These are phyloP conservation scores for Naja naja DNA, from an alignment of 2,113 vertebrate species.

Conservation along the genomic window DNA sequence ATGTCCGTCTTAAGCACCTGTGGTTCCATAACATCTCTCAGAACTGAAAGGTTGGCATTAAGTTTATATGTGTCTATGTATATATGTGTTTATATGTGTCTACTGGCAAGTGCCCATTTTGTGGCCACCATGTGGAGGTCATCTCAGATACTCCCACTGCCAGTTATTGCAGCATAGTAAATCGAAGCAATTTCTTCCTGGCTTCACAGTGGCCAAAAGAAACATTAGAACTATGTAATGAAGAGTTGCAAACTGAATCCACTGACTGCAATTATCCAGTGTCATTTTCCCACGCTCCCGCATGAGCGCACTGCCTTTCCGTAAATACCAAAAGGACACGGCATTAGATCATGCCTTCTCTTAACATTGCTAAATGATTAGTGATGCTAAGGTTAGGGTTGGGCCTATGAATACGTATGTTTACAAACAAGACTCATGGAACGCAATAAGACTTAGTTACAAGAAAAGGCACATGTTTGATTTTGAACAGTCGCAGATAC, in stretches of 20 bases:
- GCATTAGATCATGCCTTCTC: neutral
- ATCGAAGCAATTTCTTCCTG: neutral
- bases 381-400: too few relatives aligned
- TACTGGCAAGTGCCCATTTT: neutral
- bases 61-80: neutral
- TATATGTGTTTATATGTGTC: conserved; percentile 2
- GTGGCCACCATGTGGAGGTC: neutral
- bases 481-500: neutral
- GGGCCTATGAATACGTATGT: neutral
- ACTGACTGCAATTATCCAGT: neutral
- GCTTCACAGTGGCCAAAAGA: neutral
- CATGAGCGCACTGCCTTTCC: neutral
- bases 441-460: neutral
- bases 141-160: neutral
- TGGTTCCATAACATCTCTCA: conserved; percentile 56
- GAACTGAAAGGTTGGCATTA: conserved; percentile 69
- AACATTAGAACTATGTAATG: neutral
- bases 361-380: neutral
- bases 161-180: neutral
- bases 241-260: neutral
- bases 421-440: neutral
- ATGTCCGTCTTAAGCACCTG: conserved; percentile 33
- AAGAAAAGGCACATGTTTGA: neutral
- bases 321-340: neutral
- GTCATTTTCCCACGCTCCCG: neutral